Evolutionary conservation across 2,888 invertebrate species (phyloP).

Genomic region (Heliconius sara): DNA sequence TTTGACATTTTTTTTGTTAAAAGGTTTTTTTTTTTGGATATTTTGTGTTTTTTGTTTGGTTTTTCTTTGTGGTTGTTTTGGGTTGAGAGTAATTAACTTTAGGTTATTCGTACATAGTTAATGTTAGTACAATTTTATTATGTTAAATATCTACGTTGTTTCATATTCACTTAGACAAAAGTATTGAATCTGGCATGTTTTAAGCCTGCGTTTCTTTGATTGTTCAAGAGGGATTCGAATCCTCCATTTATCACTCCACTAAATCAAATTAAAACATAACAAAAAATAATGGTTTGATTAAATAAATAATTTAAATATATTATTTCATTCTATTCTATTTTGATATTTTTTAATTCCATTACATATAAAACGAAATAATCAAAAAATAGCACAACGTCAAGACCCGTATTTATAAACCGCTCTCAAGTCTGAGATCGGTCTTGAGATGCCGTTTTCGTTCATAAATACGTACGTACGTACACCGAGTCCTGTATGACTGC

Average conservation of each 20-base stretch:
- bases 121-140: too few relatives aligned
- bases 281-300: neutral
- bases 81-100: neutral
- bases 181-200: too few relatives aligned
- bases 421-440: too few relatives aligned
- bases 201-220: too few relatives aligned
- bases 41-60: neutral
- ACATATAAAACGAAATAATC: neutral
- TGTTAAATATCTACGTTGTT: too few relatives aligned
- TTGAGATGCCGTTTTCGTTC: too few relatives aligned
- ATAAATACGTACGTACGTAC: neutral
- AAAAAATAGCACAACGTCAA: neutral
- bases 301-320: neutral
- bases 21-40: neutral
- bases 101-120: too few relatives aligned
- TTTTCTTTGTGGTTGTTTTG: neutral
- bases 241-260: too few relatives aligned
- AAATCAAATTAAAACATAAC: too few relatives aligned
- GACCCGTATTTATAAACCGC: too few relatives aligned
- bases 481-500: neutral
- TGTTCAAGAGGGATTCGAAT: too few relatives aligned
- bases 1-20: conserved; percentile 14
- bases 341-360: neutral
- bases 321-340: neutral
- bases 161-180: too few relatives aligned